Conservation (phyloP, 2,888 invertebrate genomes). For the Leptopilina syphax region DNA sequence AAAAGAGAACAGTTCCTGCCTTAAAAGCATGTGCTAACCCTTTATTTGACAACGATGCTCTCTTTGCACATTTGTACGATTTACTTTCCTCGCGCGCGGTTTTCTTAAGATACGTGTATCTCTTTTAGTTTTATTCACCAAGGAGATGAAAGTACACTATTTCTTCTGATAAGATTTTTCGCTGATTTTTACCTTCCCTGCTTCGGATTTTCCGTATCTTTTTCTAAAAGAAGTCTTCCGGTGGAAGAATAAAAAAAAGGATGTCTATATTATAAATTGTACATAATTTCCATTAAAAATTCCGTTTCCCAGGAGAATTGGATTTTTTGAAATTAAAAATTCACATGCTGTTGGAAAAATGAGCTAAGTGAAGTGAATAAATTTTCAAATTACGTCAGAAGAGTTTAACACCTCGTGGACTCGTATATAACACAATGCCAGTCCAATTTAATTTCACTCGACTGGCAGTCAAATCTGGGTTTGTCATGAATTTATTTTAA, state of each 20-base stretch:
- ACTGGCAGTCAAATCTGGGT: slow-evolving; percentile 27
- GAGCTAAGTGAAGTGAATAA: slow-evolving; percentile 11
- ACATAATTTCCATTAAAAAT: too few species aligned
- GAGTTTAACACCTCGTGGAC: slow-evolving; percentile 20
- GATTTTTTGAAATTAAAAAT: not conserved
- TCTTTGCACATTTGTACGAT: slow-evolving; percentile 6
- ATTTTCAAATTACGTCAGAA: slow-evolving; percentile 12
- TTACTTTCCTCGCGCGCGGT: slow-evolving; percentile 10
- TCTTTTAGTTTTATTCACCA: not conserved
- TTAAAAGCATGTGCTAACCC: slow-evolving; percentile 20
- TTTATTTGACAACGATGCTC: slow-evolving; percentile 21
- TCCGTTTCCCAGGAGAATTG: not conserved
- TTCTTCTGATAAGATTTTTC: not conserved
- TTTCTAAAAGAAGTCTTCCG: too few species aligned
- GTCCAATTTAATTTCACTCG: slow-evolving; percentile 24
- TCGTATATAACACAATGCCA: slow-evolving; percentile 12
- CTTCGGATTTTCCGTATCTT: not conserved
- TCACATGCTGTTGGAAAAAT: not conserved
- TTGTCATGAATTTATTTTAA: slow-evolving; percentile 11
- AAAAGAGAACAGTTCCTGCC: not conserved
- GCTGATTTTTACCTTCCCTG: slow-evolving; percentile 6
- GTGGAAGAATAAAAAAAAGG: too few species aligned
- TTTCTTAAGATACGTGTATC: slow-evolving; percentile 9
- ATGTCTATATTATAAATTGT: too few species aligned
- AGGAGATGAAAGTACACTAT: not conserved